These are phyloP conservation scores for Patiria pectinifera DNA, from an alignment of 53 echinoderm and acorn worm species.

Conservation along the genomic window DNA sequence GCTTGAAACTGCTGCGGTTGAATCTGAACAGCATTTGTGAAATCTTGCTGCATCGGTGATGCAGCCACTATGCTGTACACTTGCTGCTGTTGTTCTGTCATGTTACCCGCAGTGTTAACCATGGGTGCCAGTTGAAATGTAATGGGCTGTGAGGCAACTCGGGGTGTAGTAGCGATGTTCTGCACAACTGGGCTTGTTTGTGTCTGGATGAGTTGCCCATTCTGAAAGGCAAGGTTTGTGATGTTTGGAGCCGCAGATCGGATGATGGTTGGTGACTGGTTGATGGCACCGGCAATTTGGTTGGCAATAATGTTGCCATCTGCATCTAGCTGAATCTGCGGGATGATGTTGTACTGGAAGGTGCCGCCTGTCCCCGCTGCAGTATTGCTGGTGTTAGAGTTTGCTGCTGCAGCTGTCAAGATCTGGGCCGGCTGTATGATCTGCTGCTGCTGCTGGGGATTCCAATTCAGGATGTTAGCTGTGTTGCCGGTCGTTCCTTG, in stretches of 20 bases:
- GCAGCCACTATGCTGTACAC: slow-evolving; percentile 66
- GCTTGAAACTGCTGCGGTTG: slow-evolving; percentile 61
- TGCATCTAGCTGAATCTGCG: slow-evolving; percentile 85
- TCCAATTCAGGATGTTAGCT: slow-evolving; percentile 65
- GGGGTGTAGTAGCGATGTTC: slow-evolving; percentile 34
- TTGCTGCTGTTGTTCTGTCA: slow-evolving; percentile 56
- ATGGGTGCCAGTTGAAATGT: slow-evolving; percentile 82
- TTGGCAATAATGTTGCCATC: slow-evolving; percentile 91
- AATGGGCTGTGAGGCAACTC: slow-evolving; percentile 76
- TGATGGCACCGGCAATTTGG: slow-evolving; percentile 64
- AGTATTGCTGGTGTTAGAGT: slow-evolving; percentile 13
- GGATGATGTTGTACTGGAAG: slow-evolving; percentile 87
- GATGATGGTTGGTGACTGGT: slow-evolving; percentile 63
- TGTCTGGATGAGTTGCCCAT: slow-evolving; percentile 85
- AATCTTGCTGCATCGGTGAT: slow-evolving; percentile 56
- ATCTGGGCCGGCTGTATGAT: slow-evolving; percentile 78
- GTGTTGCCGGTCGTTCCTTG: slow-evolving; percentile 56
- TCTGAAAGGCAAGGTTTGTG: slow-evolving; percentile 63
- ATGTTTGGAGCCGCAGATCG: slow-evolving; percentile 42
- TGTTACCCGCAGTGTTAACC: slow-evolving; percentile 29
- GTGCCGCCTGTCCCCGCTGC: slow-evolving; percentile 48
- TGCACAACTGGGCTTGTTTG: slow-evolving; percentile 46
- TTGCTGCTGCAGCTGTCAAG: slow-evolving; percentile 61
- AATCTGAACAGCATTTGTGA: slow-evolving; percentile 44
- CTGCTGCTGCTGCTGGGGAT: slow-evolving; percentile 62